Evolutionary conservation across 1,140 invertebrate species (phyloP), one percentile per base, ranked within the genome.

Genomic region (Maconellicoccus hirsutus): DNA sequence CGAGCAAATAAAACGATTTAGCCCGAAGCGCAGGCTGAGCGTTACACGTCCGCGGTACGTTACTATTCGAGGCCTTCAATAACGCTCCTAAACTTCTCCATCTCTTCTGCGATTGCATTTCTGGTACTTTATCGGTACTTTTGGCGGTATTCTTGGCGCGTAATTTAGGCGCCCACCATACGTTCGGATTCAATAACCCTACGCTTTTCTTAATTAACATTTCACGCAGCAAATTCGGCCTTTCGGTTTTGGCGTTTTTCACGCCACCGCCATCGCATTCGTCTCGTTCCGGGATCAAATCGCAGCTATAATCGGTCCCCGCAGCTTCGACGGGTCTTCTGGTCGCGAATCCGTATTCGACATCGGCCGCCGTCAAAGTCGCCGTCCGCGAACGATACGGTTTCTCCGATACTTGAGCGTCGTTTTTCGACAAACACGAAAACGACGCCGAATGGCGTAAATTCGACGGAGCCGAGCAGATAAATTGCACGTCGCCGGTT

Each of bases 391-490:
- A 77, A 1, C 81, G 78, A 71, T 82, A 82, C 25, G 78, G 76
- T 10, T 73, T 76, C 38, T 66, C 61, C 10, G 61, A 66, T 23
- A 26, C 22, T 66, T 66, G 61, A 66, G 77, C 78, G 6, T 79
- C 77, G 71, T 80, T 77, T 27, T 81, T 78, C 70, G 81, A 79
- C 38, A 83, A 77, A 75, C 82, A 83, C 29, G 81, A 82, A 76
- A 83, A 83, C 71, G 81, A 83, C 38, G 81, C 82, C 73, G 82
- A 83, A 75, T 83, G 82, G 72, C 82, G 75, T 70, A 83, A 76
- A 73, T 79, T 71, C 27, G 70, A 61, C 1, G 70, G n/a, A 19
- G 59, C 73, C 71, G 61, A 69, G 63, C 23, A 73, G 42, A 21
- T 59, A 10, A 72, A 72, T 59, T 71, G 71, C 59, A 72, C 70